Evolutionary conservation across 2,797 vertebrate genomes (phyloP).

Genomic region (Salmo trutta): DNA sequence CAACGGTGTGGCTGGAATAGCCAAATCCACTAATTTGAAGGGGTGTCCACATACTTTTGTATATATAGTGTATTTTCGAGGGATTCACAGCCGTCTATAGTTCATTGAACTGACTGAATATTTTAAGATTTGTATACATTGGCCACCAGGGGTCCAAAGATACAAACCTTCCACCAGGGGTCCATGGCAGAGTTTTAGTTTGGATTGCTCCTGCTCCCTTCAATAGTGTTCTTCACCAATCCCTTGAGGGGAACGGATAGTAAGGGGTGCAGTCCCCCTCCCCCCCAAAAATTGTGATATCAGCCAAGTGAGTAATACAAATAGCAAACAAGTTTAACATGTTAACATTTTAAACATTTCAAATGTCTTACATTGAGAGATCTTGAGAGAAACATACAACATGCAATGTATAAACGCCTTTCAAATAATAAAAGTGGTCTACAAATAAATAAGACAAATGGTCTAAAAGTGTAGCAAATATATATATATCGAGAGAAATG

Average conservation of each 20-base stretch:
- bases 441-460: neutral
- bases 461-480: constrained; percentile 4
- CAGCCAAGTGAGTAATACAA: neutral
- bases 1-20: too few relatives aligned
- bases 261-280: neutral
- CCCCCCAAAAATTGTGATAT: neutral
- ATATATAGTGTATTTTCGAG: neutral
- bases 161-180: neutral
- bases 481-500: constrained; percentile 6
- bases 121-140: neutral
- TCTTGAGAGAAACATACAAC: neutral
- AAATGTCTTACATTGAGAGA: neutral
- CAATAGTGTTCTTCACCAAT: neutral
- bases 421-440: neutral
- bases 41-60: neutral
- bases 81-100: neutral
- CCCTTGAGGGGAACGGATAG: neutral
- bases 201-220: neutral
- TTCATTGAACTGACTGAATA: neutral
- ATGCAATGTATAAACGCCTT: neutral
- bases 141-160: neutral
- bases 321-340: neutral
- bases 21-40: neutral
- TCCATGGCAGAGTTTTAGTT: neutral
- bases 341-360: neutral